Conservation (phyloP, 2,888 invertebrate species). For the Argyresthia albistria region DNA sequence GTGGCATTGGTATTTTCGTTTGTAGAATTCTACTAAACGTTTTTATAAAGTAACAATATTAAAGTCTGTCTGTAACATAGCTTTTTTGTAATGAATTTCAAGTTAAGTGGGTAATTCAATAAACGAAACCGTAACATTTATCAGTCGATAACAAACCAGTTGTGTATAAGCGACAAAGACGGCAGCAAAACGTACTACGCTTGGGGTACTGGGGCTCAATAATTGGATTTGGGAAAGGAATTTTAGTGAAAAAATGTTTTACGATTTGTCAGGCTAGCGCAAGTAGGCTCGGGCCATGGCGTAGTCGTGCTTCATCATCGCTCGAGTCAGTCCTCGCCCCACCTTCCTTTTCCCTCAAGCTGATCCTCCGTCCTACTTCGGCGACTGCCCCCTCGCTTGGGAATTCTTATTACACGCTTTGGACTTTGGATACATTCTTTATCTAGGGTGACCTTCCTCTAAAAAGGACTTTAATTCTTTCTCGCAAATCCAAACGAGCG, state of each 20-base stretch:
- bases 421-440: constrained; percentile 39
- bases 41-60: no score
- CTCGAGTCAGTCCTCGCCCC: constrained; percentile 37
- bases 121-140: constrained; percentile 8
- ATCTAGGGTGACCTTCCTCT: constrained; percentile 44
- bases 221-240: constrained; percentile 56
- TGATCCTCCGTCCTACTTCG: not conserved
- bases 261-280: constrained; percentile 58
- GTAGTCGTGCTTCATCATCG: constrained; percentile 63
- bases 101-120: no score
- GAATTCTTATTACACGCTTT: constrained; percentile 52
- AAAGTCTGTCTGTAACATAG: no score
- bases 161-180: constrained; percentile 22
- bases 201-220: constrained; percentile 46
- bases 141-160: constrained; percentile 15
- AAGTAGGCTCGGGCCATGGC: constrained; percentile 35
- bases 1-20: no score
- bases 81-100: no score
- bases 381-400: constrained; percentile 25
- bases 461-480: constrained; percentile 46
- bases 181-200: constrained; percentile 29
- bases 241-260: constrained; percentile 55
- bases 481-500: constrained; percentile 40
- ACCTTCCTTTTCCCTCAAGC: not conserved
- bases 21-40: no score